These are phyloP conservation scores for Tetropium fuscum DNA, from an alignment of 2,888 invertebrate genomes.

Conservation along the genomic window DNA sequence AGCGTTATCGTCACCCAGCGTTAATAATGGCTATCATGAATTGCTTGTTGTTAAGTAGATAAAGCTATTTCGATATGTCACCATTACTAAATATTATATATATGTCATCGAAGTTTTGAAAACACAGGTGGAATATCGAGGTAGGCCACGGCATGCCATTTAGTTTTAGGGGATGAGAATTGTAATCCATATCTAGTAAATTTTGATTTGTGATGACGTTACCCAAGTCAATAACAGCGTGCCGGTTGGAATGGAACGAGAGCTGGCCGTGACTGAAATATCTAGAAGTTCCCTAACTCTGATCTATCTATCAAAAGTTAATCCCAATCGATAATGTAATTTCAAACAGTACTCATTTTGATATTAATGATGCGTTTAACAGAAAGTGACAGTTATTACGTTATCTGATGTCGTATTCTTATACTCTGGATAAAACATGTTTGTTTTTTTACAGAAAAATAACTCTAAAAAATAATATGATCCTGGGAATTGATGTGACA, in stretches of 20 bases:
- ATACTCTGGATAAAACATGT: constrained; percentile 34
- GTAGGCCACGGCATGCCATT: constrained; percentile 9
- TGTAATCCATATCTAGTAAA: constrained; percentile 44
- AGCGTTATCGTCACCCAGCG: no score
- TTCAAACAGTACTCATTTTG: constrained; percentile 47
- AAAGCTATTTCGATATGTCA: no score
- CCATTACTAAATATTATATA: no score
- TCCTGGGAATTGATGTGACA: no score
- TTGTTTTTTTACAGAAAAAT: constrained; percentile 13
- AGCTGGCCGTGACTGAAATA: constrained; percentile 53
- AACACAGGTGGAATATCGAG: constrained; percentile 4
- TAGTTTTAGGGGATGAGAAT: constrained; percentile 21
- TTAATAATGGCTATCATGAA: no score
- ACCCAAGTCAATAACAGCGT: constrained; percentile 54
- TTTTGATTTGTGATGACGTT: constrained; percentile 59
- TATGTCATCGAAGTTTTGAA: neutral
- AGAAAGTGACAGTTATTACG: constrained; percentile 43
- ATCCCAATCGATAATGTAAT: constrained; percentile 57
- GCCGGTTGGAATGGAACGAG: constrained; percentile 47
- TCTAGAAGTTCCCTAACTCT: constrained; percentile 47
- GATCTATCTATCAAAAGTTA: constrained; percentile 59
- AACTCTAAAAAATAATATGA: no score
- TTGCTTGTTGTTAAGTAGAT: no score
- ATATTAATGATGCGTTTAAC: constrained; percentile 46
- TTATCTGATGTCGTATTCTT: constrained; percentile 33